Evolutionary conservation across 2,113 vertebrate species (phyloP).

Genomic region (Triplophysa dalaica): DNA sequence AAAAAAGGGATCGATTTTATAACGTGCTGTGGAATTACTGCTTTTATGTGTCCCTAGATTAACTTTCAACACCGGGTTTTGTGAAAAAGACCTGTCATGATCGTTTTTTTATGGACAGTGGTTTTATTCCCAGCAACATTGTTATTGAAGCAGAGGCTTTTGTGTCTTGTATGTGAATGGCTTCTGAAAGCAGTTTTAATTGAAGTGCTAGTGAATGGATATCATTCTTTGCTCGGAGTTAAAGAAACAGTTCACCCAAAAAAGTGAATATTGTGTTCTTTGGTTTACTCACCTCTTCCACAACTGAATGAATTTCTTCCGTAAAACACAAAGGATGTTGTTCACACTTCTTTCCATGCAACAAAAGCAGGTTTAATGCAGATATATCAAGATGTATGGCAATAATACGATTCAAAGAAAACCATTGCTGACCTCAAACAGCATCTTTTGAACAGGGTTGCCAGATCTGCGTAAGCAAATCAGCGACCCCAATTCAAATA

Average conservation of each 20-base stretch:
- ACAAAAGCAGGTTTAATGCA: too few species aligned
- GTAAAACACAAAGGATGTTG: background rate
- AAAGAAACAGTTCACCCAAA: background rate
- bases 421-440: too few species aligned
- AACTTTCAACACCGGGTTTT: background rate
- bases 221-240: background rate
- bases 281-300: background rate
- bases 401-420: too few species aligned
- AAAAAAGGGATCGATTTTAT: constrained; percentile 23
- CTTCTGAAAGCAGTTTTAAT: background rate
- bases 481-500: too few species aligned
- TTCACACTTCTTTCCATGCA: background rate
- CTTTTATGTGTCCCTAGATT: constrained; percentile 18
- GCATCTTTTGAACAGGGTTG: too few species aligned
- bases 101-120: background rate
- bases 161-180: background rate
- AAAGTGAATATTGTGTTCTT: background rate
- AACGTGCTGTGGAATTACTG: background rate
- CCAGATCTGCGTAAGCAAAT: too few species aligned
- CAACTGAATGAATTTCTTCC: too few species aligned
- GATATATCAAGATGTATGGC: too few species aligned
- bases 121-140: background rate
- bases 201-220: background rate
- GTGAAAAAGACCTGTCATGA: background rate
- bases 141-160: background rate